These are phyloP conservation scores for Hippocampus comes DNA, from an alignment of 2,113 vertebrate genomes.

Conservation along the genomic window DNA sequence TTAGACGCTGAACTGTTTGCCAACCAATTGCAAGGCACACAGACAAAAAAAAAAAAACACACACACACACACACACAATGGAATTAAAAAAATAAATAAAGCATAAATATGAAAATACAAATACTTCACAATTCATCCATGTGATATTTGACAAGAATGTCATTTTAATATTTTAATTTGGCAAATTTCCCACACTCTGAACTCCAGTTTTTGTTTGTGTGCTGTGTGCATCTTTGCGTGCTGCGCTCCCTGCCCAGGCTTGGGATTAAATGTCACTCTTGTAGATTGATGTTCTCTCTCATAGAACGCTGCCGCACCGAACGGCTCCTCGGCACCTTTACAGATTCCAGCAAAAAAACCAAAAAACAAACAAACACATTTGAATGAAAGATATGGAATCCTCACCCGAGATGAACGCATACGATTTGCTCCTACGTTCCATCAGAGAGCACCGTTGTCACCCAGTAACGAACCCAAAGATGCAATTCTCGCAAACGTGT, in stretches of 20 bases:
- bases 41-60: no score
- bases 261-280: conserved; percentile 75
- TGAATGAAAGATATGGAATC: conserved; percentile 22
- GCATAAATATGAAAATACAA: no score
- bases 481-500: conserved; percentile 15
- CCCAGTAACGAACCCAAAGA: conserved; percentile 23
- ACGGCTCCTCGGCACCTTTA: conserved; percentile 41
- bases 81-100: no score
- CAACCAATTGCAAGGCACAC: no score
- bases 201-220: conserved; percentile 11
- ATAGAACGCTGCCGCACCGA: conserved; percentile 57
- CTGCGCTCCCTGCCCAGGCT: conserved; percentile 53
- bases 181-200: background rate
- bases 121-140: no score
- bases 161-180: background rate
- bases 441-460: conserved; percentile 7
- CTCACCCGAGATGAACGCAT: conserved; percentile 6
- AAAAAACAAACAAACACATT: conserved; percentile 28
- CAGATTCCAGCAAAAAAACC: conserved; percentile 11
- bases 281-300: conserved; percentile 72
- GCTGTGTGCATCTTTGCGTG: conserved; percentile 26
- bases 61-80: no score
- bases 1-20: no score
- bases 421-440: background rate
- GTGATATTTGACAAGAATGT: no score